Base-by-base conservation (phyloP, 2,888 invertebrate species). In the Stramonita haemastoma region DNA sequence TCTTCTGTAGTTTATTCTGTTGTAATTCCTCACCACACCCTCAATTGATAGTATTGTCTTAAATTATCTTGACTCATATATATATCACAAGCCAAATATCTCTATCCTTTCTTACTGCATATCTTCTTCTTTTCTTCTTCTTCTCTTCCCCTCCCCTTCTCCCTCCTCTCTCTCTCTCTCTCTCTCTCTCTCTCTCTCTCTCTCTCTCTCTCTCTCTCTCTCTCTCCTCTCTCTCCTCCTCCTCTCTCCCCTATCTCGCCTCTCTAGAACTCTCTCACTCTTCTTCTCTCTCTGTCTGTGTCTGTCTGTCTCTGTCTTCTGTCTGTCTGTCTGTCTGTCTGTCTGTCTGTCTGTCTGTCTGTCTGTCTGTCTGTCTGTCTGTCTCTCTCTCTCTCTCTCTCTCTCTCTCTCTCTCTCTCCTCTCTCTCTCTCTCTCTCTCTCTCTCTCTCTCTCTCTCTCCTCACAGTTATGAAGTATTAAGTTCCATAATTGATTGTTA, bases 361-460 rank as follows among this genome's bases (percentile, higher is more conserved):
- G 5, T 70, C 70, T 70, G 5, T 70, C 70, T 70, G 19, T 70
- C 70, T 70, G 19, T 70, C 70, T 70, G 19, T 70, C 70, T 70
- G 19, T 70, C 70, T 22, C 19, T 70, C 70, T 70, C 11, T 19
- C 70, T 70, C 4, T 22, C 26, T 22, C 4, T 22, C 70, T 22
- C 22, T 70, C 19, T 70, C 15, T 22, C 70, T 22, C 15, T 70
- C 70, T 70, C 70, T 70, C 70, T 26, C 15, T 22, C 70, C 70
- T 70, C 70, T 70, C 70, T 22, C 26, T 22, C 70, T 70, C 70
- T 70, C 57, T 70, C 70, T 70, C 70, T 70, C 70, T 70, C 70
- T 70, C 57, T 57, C 57, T 79, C 79, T 79, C 79, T 79, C 29
- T 32, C 79, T 79, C 79, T 32, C 79, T 32, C 79, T 79, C n/a